phyloP scores from a whole-genome alignment of 2,113 vertebrate genomes.

The Brachypteracias leptosomus region DNA sequence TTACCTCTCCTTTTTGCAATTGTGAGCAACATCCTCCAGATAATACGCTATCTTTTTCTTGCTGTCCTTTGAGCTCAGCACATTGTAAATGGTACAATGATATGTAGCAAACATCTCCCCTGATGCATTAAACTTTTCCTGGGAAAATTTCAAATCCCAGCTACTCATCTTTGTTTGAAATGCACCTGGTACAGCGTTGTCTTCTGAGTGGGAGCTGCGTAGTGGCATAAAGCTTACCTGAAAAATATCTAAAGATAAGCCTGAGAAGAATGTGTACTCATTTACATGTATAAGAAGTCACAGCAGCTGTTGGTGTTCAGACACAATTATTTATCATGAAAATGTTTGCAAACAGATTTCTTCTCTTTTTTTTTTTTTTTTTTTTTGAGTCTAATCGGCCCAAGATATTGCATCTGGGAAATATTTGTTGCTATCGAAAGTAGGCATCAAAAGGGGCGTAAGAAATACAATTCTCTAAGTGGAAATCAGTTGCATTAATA shows the following conservation, averaged over 20 bases:
- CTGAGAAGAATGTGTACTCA: not conserved
- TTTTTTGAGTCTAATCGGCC: not conserved
- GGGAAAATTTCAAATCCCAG: not conserved
- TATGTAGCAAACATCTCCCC: not conserved
- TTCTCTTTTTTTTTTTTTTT: not conserved
- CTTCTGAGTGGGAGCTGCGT: not conserved
- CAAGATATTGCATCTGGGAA: not conserved
- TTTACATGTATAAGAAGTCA: not conserved
- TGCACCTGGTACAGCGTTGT: not conserved
- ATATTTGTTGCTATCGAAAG: not conserved
- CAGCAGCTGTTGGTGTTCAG: not conserved
- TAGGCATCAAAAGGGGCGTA: not conserved
- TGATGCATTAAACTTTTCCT: not conserved
- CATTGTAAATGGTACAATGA: not conserved
- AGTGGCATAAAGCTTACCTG: not conserved
- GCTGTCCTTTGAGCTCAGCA: not conserved
- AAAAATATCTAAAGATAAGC: not conserved
- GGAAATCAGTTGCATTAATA: not conserved
- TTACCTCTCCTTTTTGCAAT: not conserved
- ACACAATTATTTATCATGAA: not conserved
- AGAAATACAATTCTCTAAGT: not conserved
- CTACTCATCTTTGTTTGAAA: not conserved
- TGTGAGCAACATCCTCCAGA: not conserved
- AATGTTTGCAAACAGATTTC: not conserved
- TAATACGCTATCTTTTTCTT: not conserved